phyloP scores from a whole-genome alignment of 2,888 invertebrate genomes.

The Cerastoderma edule region DNA sequence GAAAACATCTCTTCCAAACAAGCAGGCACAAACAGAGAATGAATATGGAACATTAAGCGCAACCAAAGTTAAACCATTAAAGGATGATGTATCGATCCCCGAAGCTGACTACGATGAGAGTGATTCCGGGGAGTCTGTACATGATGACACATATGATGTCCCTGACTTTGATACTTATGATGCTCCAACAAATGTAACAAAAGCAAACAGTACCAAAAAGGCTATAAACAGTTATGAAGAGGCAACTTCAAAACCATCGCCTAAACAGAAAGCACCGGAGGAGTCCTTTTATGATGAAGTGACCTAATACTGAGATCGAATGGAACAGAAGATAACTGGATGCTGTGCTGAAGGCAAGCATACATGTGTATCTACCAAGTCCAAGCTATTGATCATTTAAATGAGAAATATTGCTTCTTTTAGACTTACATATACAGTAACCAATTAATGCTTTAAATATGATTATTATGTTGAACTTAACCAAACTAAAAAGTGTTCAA shows the following conservation, averaged over 20 bases:
- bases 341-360: no score
- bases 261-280: background rate
- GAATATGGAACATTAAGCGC: slow-evolving; percentile 54
- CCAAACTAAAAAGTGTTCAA: no score
- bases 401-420: no score
- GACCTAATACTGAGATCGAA: no score
- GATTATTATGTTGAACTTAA: no score
- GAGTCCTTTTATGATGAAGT: slow-evolving; percentile 45
- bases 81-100: slow-evolving; percentile 31
- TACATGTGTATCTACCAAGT: no score
- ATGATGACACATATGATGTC: slow-evolving; percentile 33
- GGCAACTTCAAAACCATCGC: background rate
- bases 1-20: background rate
- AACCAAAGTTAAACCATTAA: slow-evolving; percentile 35
- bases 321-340: no score
- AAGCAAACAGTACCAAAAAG: background rate
- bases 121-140: slow-evolving; percentile 10
- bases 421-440: no score
- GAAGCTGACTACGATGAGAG: slow-evolving; percentile 29
- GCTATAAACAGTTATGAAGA: slow-evolving; percentile 20
- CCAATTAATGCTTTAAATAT: no score
- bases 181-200: slow-evolving; percentile 14
- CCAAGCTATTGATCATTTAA: no score
- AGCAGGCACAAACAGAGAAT: slow-evolving; percentile 21
- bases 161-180: slow-evolving; percentile 34